phyloP scores from a whole-genome alignment of 2,797 vertebrate genomes.

The Sebastes nivosus region DNA sequence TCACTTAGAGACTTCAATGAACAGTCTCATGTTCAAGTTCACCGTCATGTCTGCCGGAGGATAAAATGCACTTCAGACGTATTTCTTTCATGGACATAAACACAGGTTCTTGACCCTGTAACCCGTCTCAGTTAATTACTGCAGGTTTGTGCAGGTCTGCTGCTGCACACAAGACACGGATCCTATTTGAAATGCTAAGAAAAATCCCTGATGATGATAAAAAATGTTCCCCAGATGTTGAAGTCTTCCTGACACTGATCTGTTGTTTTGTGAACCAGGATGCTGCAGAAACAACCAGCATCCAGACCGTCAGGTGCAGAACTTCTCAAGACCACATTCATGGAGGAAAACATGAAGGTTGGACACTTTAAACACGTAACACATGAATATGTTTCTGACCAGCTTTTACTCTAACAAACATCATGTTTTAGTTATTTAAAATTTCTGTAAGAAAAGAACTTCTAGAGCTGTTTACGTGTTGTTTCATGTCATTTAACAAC shows the following conservation, averaged over 20 bases:
- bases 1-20: background rate
- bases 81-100: background rate
- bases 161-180: background rate
- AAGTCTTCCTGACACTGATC: background rate
- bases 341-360: conserved; percentile 38
- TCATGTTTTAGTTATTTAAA: background rate
- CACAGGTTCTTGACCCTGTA: too few species aligned
- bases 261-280: conserved; percentile 18
- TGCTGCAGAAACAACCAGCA: conserved; percentile 36
- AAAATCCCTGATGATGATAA: background rate
- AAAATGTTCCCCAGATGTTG: background rate
- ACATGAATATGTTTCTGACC: background rate
- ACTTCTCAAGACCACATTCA: background rate
- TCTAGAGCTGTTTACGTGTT: too few species aligned
- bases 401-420: background rate
- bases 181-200: background rate
- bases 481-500: too few species aligned
- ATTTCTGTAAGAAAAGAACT: too few species aligned
- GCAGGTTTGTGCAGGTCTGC: background rate
- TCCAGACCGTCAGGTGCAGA: conserved; percentile 17
- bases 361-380: background rate
- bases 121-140: background rate
- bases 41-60: background rate
- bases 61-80: background rate
- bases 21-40: background rate